Base-by-base conservation (phyloP, 2,797 vertebrate genomes). In the Halcyon smyrnensis region DNA sequence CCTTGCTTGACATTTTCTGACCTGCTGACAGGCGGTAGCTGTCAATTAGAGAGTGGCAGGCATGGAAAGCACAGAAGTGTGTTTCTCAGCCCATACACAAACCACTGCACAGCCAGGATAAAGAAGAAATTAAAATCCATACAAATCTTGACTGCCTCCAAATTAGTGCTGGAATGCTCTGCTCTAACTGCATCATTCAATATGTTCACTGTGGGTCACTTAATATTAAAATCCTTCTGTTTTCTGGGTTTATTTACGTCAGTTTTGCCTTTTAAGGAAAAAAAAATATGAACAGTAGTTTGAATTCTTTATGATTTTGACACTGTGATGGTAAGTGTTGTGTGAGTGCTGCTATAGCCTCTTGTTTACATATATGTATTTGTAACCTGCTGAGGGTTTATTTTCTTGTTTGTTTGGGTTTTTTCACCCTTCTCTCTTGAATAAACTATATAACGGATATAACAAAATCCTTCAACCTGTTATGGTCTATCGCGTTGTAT, bases 241-340 rank as follows among this genome's bases (percentile, higher is more conserved):
- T 82, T 78, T 65, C 59, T 56, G 46, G 6, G 15, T 48, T 74
- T 62, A 50, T 76, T 86, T 88, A 19, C 30, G 77, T 86, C 9
- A 50, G 36, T 34, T 73, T 64, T 12, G 32, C 3, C 30, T 81
- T 41, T 16, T 28, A 53, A 14, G 12, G 12, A 9, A 3, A 11
- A 39, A 27, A 13, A 50, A 27, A 67, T 84, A 77, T 41, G 36
- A 83, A 53, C 23, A 23, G 17, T 11, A 39, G 34, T n/a, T 80
- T 51, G 39, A 93, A 82, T 84, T 95, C 64, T 94, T 89, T 59
- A 59, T 15, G 39, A 32, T 92, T 95, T 77, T 94, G 91, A 94
- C 65, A 83, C 53, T 77, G 74, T 34, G 68, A 91, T 88, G 63
- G 36, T 78, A 95, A 94, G 46, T 51, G 62, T 34, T 90, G 20